Base-by-base conservation (phyloP, 2,113 vertebrate species). In the Neoarius graeffei region DNA sequence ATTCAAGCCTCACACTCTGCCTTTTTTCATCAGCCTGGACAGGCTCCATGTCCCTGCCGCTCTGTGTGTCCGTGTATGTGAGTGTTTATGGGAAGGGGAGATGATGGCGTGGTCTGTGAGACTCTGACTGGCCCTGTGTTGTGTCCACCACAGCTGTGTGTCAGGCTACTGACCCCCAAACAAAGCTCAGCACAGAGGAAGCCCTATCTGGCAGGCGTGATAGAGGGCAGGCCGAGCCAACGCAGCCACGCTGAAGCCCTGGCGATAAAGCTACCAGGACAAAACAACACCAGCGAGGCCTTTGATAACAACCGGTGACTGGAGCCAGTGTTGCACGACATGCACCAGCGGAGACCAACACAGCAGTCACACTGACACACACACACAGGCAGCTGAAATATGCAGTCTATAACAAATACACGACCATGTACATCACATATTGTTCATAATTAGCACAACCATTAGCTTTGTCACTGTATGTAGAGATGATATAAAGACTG, bases 271-370 rank as follows among this genome's bases (percentile, higher is more conserved):
- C 86, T 82, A 76, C 88, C 74, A 80, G 87, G 90, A 91, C 88
- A 91, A 91, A 89, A 88, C 90, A 89, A 88, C 89, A 89, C 90
- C 90, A 85, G 81, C 88, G 64, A 88, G 90, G 88, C 88, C 88
- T 89, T 89, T 89, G 86, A 91, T 88, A 89, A 89, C 88, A 85
- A 86, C 86, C 82, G 59, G 84, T 74, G 84, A 89, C 86, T 88
- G 86, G 81, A 89, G 88, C 90, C 90, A 85, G 88, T 82, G 54
- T 86, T 69, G 86, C 71, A 79, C n/a, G 74, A 90, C 81, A 91
- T 56, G 85, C 91, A 89, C 84, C 84, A 67, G 56, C 73, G 62
- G 84, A 90, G 80, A 80, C 69, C 27, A 82, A 83, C 71, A 89
- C 67, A 76, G 57, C 77, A 69, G 35, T 85, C 83, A 87, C 62